Evolutionary conservation across 2,797 vertebrate species (phyloP), one percentile per base, ranked within the genome.

Genomic region (Perodicticus potto): DNA sequence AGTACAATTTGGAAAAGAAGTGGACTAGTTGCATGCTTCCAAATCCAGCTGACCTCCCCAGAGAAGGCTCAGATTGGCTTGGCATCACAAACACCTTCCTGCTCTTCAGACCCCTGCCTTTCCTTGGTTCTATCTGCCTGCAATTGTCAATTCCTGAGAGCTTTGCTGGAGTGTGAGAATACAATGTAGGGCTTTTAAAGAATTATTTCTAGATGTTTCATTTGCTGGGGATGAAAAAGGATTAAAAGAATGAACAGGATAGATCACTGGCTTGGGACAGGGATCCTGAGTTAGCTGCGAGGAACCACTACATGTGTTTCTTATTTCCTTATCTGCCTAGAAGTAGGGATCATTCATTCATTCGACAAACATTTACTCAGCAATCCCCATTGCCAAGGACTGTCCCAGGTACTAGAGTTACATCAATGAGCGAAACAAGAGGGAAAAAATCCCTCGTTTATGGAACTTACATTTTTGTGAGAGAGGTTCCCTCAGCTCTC

Each of bases 241-340:
- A 70, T 61, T 10, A 37, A 90, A 83, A 82, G 43, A 67, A 82
- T n/a, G 23, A 88, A 25, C 16, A 53, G 22, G 27, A 3, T 53
- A 49, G 37, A 40, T 74, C 32, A 10, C 2, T 49, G 7, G 49
- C 5, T 12, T 55, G 20, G 67, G 13, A 53, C 23, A 53, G 13
- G 25, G 12, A 13, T 25, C 57, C 55, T 57, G 63, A 78, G 9
- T 40, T 55, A 84, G 29, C 13, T 32, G 7, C 19, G 34, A 86
- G 37, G 34, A 34, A 37, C 3, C 7, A 55, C 16, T 40, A 53
- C 14, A 0, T 14, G 14, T 53, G 9, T 29, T 65, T 8, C 37
- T 93, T 76, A 89, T 91, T 81, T 95, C 34, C 77, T 92, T 32
- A 8, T 76, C n/a, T 57, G 20, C 14, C 45, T 32, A 53, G 34